Evolutionary conservation across 2,113 vertebrate species (phyloP).

Genomic region (Strix aluco): DNA sequence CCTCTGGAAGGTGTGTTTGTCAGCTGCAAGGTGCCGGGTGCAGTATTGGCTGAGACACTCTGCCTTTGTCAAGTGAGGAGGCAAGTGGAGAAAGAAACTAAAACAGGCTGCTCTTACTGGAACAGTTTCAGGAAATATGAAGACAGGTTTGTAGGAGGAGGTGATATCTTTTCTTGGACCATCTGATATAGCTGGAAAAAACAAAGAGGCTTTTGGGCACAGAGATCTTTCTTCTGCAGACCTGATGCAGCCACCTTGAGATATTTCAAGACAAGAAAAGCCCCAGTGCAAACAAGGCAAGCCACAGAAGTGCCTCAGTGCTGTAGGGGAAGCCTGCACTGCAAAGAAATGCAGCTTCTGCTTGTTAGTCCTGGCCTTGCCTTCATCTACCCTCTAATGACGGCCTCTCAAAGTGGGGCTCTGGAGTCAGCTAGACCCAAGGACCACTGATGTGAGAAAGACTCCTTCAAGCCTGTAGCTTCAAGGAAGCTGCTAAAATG

Average conservation of each 20-base stretch:
- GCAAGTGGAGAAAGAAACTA: not conserved
- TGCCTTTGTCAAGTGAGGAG: not conserved
- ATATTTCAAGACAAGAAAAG: not conserved
- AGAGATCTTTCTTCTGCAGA: not conserved
- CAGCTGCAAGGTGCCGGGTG: not conserved
- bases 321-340: not conserved
- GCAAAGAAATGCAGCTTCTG: rapidly evolving
- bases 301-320: not conserved
- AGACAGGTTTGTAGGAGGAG: not conserved
- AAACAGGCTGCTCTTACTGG: not conserved
- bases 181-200: not conserved
- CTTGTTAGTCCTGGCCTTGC: not conserved
- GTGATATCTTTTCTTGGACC: not conserved
- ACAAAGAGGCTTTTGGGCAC: not conserved
- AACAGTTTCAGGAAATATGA: not conserved
- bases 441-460: not conserved
- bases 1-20: not conserved
- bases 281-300: not conserved
- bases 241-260: not conserved
- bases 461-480: not conserved
- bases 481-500: not conserved
- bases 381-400: not conserved
- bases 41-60: not conserved
- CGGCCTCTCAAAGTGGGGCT: not conserved
- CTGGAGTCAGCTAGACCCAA: not conserved